phyloP scores from a whole-genome alignment of 2,113 vertebrate species.

The Paracanthobrama guichenoti region DNA sequence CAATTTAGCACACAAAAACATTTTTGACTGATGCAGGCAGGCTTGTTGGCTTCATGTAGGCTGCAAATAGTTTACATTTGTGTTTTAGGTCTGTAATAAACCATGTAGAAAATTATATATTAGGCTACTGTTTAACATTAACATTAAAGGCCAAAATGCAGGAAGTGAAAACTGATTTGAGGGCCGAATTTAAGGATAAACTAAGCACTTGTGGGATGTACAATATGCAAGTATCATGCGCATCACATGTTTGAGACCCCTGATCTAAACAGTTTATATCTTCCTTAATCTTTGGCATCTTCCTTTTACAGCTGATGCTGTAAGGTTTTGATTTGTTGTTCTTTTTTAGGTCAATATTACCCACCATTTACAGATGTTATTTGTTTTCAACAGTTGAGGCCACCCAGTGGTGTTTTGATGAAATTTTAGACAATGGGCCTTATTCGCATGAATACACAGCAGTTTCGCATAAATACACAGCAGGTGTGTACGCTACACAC shows the following conservation, averaged over 20 bases:
- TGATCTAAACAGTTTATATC: background rate
- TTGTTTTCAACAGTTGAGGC: background rate
- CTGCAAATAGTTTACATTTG: background rate
- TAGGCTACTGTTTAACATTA: background rate
- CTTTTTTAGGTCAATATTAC: background rate
- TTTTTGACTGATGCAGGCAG: background rate
- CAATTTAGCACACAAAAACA: background rate
- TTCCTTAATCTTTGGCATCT: background rate
- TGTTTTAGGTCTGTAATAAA: background rate
- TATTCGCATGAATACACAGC: background rate
- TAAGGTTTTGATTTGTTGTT: background rate
- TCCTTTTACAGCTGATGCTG: background rate
- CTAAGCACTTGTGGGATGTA: background rate
- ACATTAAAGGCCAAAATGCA: background rate
- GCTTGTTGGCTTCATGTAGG: slow-evolving; percentile 4
- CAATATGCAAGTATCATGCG: background rate
- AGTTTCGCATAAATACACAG: background rate
- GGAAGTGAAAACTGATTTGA: background rate
- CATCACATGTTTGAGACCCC: background rate
- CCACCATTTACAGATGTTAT: slow-evolving; percentile 9
- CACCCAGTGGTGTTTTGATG: background rate
- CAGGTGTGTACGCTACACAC: background rate
- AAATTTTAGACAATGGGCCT: background rate
- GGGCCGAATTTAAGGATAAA: background rate
- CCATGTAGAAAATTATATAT: background rate